These are phyloP conservation scores for Lepidonotus clava DNA, from an alignment of 2,888 invertebrate species.

Conservation along the genomic window DNA sequence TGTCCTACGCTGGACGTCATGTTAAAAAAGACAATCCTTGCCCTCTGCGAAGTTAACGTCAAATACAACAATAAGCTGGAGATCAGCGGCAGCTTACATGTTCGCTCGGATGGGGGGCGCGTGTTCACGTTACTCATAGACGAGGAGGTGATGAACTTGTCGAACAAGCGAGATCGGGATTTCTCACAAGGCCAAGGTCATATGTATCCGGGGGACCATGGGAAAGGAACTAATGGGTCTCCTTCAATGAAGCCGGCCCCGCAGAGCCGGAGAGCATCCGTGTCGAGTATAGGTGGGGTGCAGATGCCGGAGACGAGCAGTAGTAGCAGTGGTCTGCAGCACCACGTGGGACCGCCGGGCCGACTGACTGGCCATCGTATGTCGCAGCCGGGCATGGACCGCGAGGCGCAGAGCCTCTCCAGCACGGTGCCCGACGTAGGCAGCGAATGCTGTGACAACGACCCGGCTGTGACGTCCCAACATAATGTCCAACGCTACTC, in stretches of 20 bases:
- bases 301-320: conserved; percentile 38
- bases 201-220: neutral
- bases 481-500: neutral
- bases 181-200: conserved; percentile 36
- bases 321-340: conserved; percentile 29
- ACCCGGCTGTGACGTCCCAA: neutral
- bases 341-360: neutral
- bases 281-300: conserved; percentile 4
- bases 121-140: conserved; percentile 66
- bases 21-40: conserved; percentile 66
- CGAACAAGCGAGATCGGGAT: conserved; percentile 33
- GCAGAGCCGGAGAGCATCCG: neutral
- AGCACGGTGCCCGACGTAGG: conserved; percentile 42
- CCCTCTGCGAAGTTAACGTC: conserved; percentile 67
- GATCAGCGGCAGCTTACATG: conserved; percentile 66
- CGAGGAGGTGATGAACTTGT: conserved; percentile 58
- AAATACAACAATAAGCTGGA: conserved; percentile 65
- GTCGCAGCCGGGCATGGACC: neutral
- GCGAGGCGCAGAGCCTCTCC: conserved; percentile 49
- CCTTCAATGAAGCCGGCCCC: neutral
- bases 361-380: neutral
- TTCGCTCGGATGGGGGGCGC: conserved; percentile 66
- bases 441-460: neutral
- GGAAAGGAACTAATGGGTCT: neutral
- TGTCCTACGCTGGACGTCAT: conserved; percentile 65